A percentile compares a stretch with the other conserved stretches of the same genome.
phyloP scores from a whole-genome alignment of 2,797 vertebrate species.

The Premnoplex brunnescens region DNA sequence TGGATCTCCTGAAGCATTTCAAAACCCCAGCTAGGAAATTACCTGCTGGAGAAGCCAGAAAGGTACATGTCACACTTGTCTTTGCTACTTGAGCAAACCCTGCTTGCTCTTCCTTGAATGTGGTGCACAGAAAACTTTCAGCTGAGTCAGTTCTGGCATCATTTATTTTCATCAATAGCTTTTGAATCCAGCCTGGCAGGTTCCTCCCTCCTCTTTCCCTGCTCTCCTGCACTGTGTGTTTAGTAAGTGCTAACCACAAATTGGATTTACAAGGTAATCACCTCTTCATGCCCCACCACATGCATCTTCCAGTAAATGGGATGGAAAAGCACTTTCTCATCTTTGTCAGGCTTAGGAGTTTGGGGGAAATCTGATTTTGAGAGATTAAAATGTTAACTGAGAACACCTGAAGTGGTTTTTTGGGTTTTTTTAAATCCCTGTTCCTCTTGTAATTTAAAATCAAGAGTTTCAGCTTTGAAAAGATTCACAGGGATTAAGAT shows the following conservation, averaged over 20 bases:
- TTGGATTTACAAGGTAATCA: background rate
- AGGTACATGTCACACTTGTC: slow-evolving; percentile 71
- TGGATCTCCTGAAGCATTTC: slow-evolving; percentile 86
- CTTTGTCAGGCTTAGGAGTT: background rate
- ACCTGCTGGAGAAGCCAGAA: slow-evolving; percentile 81
- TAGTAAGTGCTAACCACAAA: background rate
- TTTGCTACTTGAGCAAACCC: background rate
- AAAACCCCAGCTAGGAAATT: slow-evolving; percentile 81
- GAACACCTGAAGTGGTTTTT: background rate
- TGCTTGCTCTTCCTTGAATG: accelerated
- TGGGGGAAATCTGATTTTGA: background rate
- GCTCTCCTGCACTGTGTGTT: accelerated
- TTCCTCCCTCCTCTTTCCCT: background rate
- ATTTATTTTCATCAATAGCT: background rate
- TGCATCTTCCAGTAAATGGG: background rate
- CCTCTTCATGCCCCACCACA: background rate
- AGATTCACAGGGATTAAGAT: accelerated
- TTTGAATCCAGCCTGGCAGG: background rate
- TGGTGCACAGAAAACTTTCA: background rate
- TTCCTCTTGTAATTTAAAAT: background rate
- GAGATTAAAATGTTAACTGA: background rate
- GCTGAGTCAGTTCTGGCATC: background rate
- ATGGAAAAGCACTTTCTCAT: background rate
- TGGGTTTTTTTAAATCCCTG: background rate
- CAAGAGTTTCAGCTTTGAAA: background rate